Percentiles rank a stretch among this genome's conserved stretches.
Conservation (phyloP, 2,888 invertebrate genomes). For the Hirtodrosophila histrioides region DNA sequence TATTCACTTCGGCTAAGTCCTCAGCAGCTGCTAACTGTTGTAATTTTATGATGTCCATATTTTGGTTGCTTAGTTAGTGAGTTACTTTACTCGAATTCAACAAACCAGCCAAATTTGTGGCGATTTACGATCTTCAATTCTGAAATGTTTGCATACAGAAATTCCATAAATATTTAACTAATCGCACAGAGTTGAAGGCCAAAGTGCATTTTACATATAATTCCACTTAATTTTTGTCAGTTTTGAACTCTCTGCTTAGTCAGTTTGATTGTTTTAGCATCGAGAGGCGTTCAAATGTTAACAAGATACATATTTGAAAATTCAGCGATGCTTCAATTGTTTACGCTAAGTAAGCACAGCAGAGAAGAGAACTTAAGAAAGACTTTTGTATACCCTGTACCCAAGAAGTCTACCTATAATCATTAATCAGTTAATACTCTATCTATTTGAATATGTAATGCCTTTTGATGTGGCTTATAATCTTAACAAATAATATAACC, state of each 20-base stretch:
- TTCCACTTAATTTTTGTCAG: slow-evolving; percentile 39
- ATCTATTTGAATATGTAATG: no score
- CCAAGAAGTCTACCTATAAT: no score
- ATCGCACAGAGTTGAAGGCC: neutral
- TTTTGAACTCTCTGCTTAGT: slow-evolving; percentile 11
- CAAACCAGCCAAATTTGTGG: no score
- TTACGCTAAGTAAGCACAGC: slow-evolving; percentile 29
- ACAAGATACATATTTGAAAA: slow-evolving; percentile 61
- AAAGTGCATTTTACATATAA: slow-evolving; percentile 24
- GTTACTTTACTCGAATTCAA: neutral
- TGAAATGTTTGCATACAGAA: no score
- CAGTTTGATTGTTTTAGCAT: slow-evolving; percentile 26
- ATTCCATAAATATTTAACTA: neutral
- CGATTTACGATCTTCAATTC: no score
- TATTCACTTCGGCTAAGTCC: slow-evolving; percentile 3
- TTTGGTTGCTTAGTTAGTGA: slow-evolving; percentile 15
- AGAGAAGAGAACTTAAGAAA: slow-evolving; percentile 5
- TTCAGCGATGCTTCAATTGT: slow-evolving; percentile 49
- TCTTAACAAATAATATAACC: no score
- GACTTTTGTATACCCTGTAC: slow-evolving; percentile 12
- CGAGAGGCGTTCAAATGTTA: slow-evolving; percentile 35
- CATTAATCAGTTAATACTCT: no score
- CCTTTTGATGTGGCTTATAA: no score
- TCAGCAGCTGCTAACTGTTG: slow-evolving; percentile 4
- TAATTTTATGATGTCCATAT: slow-evolving; percentile 22